Base-by-base conservation (phyloP, 2,113 vertebrate genomes). In the Sitta europaea region DNA sequence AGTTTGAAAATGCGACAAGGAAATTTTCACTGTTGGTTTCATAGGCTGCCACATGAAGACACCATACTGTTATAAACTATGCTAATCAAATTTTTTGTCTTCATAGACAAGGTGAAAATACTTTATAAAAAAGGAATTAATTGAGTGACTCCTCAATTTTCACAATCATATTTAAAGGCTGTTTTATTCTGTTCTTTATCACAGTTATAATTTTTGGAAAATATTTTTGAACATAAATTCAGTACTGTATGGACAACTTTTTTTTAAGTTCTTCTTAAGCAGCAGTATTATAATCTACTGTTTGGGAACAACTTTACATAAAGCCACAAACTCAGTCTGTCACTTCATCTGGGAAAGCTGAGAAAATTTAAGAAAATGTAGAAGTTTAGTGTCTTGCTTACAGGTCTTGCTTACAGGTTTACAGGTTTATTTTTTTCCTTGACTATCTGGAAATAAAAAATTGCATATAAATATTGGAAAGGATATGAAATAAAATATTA, bases 181-280 rank as follows among this genome's bases (percentile, higher is more conserved):
- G 19, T 20, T 45, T 20, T 0, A 29, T 77, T 80, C 45, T 53
- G 1, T 75, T 67, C 10, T 72, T 36, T 43, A 35, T 5, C 12
- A 5, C 2, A 59, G 25, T 14, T 61, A 4, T 4, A 43, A 81
- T 68, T 63, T 48, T 55, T 14, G 6, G 5, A 58, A 74, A 67
- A 63, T 31, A 3, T 0, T 1, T 1, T 48, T 65, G 5, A 31
- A 74, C 19, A 61, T 59, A 55, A 75, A 71, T 42, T 11, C 17
- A n/a, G 3, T n/a, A 33, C 5, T 45, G 4, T 31, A 11, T 31
- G 25, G 12, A 47, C 1, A 42, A 74, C 3, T n/a, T 47, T 7
- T 5, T 67, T 83, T 83, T 48, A 51, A 36, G 5, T n/a, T 71
- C 13, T 63, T 77, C 14, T 42, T 57, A 47, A 80, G 4, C 21